Evolutionary conservation across 1,140 invertebrate genomes (phyloP), one percentile per base, ranked within the genome.

Genomic region (Trichonephila clavipes): DNA sequence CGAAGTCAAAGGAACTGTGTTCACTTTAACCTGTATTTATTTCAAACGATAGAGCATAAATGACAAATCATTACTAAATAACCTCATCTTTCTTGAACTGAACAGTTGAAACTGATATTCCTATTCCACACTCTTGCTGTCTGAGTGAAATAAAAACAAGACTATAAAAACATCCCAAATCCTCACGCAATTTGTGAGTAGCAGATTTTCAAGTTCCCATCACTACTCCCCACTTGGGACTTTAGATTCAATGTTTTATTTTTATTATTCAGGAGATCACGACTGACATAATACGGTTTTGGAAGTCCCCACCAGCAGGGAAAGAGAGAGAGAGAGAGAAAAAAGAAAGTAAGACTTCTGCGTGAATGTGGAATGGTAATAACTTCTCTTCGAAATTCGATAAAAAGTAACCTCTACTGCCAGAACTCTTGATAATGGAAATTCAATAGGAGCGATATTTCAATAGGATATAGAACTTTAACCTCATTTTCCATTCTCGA

Each of bases 401-500:
- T 93, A 93, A 93, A 81, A 92, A 92, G 81, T 58, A 92, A 92
- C 91, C 83, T 92, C 64, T 72, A 81, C 44, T 82, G 51, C 77
- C 7, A 24, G 64, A 59, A 83, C 81, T 44, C 59, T 82, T 12
- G 21, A 44, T 93, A 93, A 93, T 93, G 85, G 92, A 88, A 93
- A 93, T 93, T 93, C 92, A 93, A 93, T 93, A 93, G 92, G 59
- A 88, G 64, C 69, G 19, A 93, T 93, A 93, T 87, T 93, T 88
- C 92, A 88, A 93, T 88, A 24, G 92, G 69, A 93, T 92, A 59
- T 87, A 28, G 82, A 93, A 88, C 66, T 93, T 93, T 93, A 93
- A 93, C 92, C 92, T 93, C 92, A 93, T 93, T 93, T 88, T 81
- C 85, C 21, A 28, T 66, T 93, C 92, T 64, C 44, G 21, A 58